A percentile compares a stretch with the other conserved stretches of the same genome.
phyloP scores from a whole-genome alignment of 2,113 vertebrate species.

The Nyctibius bracteatus region DNA sequence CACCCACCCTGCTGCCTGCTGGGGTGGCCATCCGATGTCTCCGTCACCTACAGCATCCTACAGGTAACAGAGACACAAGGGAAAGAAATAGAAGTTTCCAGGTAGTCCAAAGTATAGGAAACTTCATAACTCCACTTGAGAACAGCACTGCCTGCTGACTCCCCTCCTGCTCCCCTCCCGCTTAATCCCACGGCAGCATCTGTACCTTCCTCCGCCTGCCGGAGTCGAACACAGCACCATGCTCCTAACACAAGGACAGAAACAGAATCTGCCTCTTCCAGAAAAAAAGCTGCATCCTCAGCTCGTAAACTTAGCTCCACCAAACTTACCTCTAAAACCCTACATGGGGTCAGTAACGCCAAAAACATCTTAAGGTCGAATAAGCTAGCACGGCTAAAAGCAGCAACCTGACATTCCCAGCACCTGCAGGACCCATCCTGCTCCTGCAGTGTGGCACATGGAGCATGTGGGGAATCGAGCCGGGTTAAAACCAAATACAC shows the following conservation, averaged over 20 bases:
- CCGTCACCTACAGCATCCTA: neutral
- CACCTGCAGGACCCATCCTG: fast-evolving
- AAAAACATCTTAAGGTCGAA: neutral
- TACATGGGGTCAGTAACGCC: neutral
- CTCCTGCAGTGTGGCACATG: neutral
- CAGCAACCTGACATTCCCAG: fast-evolving
- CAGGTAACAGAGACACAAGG: neutral
- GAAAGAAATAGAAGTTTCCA: neutral
- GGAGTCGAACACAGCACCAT: fast-evolving
- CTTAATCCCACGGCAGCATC: neutral
- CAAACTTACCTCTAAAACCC: neutral
- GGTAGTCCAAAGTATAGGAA: neutral
- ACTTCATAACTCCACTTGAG: neutral
- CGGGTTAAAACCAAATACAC: neutral
- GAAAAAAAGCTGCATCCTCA: neutral
- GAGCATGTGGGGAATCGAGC: neutral
- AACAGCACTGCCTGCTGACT: neutral
- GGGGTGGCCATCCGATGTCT: fast-evolving
- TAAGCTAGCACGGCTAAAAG: neutral
- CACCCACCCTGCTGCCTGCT: fast-evolving
- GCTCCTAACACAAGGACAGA: neutral
- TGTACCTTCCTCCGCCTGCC: fast-evolving
- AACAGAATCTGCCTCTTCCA: neutral
- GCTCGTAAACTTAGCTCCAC: neutral
- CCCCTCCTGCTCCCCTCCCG: fast-evolving